Conservation (phyloP, 2,797 vertebrate genomes). For the Thunnus albacares region DNA sequence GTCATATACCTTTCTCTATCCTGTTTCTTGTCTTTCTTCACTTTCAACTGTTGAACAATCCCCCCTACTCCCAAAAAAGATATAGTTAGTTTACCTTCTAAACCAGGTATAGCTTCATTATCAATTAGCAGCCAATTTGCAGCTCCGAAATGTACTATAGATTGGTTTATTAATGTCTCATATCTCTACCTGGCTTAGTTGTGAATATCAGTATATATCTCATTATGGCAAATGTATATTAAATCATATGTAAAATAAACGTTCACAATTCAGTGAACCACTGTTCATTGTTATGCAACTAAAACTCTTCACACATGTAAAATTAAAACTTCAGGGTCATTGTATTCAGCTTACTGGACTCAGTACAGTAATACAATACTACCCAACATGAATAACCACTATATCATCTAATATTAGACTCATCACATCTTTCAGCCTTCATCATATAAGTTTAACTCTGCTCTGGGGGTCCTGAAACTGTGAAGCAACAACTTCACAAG, state of each 20-base stretch:
- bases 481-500: constrained; percentile 41
- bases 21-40: too few relatives aligned
- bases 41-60: too few relatives aligned
- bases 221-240: background rate
- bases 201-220: background rate
- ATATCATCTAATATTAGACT: background rate
- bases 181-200: background rate
- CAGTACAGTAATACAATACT: too few relatives aligned
- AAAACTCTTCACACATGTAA: background rate
- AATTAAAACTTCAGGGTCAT: too few relatives aligned
- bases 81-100: too few relatives aligned
- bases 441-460: constrained; percentile 40
- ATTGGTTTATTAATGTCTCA: too few relatives aligned
- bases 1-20: too few relatives aligned
- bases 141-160: too few relatives aligned
- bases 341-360: background rate
- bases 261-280: background rate
- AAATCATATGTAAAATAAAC: background rate
- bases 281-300: background rate
- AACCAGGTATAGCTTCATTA: too few relatives aligned
- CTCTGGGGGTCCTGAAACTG: constrained; percentile 24
- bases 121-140: too few relatives aligned
- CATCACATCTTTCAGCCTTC: constrained; percentile 7
- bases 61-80: too few relatives aligned
- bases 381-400: background rate